Conservation (phyloP, 1,140 invertebrate genomes). For the Spodoptera frugiperda region DNA sequence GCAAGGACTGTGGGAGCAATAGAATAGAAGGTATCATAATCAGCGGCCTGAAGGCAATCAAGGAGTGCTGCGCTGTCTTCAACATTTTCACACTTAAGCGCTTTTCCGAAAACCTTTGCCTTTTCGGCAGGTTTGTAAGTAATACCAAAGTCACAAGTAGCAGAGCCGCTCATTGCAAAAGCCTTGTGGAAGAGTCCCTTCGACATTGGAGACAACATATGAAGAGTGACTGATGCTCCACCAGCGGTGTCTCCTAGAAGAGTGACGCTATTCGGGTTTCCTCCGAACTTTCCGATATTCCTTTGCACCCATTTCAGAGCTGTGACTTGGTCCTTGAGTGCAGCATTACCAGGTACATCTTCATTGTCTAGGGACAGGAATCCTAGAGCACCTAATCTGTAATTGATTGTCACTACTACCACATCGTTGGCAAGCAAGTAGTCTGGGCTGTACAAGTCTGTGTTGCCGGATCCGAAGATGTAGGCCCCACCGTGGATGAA, state of each 20-base stretch:
- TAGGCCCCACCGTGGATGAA: conserved; percentile 91
- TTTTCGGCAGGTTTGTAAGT: conserved; percentile 50
- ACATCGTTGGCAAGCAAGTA: conserved; percentile 87
- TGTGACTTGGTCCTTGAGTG: conserved; percentile 87
- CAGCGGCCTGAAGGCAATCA: conserved; percentile 78
- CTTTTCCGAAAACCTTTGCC: conserved; percentile 67
- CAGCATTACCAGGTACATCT: conserved; percentile 86
- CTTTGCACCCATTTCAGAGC: conserved; percentile 88
- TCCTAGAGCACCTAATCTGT: conserved; percentile 78
- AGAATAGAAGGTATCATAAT: conserved; percentile 69
- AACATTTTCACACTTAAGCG: conserved; percentile 66
- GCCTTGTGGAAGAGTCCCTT: conserved; percentile 85
- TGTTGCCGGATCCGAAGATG: conserved; percentile 85
- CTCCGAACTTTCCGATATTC: conserved; percentile 88
- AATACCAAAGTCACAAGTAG: conserved; percentile 50
- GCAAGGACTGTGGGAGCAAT: conserved; percentile 53
- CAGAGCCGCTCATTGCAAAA: conserved; percentile 57
- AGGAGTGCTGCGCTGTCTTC: conserved; percentile 72
- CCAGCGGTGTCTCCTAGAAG: conserved; percentile 87
- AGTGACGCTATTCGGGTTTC: conserved; percentile 87
- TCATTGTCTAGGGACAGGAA: conserved; percentile 83
- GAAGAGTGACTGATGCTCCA: conserved; percentile 80
- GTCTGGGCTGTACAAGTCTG: conserved; percentile 86
- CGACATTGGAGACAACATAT: conserved; percentile 87
- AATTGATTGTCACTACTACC: conserved; percentile 89